phyloP scores from a whole-genome alignment of 2,888 invertebrate genomes.

The Euzophera pinguis region DNA sequence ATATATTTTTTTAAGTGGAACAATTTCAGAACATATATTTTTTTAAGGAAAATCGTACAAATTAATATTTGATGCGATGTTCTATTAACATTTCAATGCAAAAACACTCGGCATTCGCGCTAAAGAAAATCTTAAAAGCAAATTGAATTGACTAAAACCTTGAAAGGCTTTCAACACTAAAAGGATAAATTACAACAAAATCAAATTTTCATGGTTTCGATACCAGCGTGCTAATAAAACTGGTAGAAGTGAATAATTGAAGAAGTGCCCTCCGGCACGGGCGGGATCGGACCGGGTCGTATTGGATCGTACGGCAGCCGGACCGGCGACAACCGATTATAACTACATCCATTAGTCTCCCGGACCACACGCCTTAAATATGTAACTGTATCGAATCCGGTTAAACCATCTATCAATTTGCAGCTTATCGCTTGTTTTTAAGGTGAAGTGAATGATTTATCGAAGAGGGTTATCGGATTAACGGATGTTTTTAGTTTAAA shows the following conservation, averaged over 20 bases:
- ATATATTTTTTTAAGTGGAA: too few relatives aligned
- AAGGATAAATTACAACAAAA: background rate
- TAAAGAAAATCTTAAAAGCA: background rate
- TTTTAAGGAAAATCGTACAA: too few relatives aligned
- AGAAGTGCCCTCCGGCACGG: background rate
- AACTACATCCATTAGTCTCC: conserved; percentile 7
- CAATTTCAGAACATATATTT: background rate
- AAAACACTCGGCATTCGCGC: background rate
- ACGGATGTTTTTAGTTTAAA: background rate
- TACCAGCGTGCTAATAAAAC: conserved; percentile 2
- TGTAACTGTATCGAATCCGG: conserved; percentile 9
- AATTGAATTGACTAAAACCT: background rate
- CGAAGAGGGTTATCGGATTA: background rate
- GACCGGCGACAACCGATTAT: conserved; percentile 4
- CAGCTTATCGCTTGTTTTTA: conserved; percentile 9
- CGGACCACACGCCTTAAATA: conserved; percentile 9
- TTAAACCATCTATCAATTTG: conserved; percentile 10
- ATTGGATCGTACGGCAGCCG: background rate
- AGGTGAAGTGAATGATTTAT: background rate
- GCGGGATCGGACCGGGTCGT: background rate
- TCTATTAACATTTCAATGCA: too few relatives aligned
- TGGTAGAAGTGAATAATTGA: conserved; percentile 9
- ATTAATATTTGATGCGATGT: background rate
- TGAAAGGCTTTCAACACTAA: background rate
- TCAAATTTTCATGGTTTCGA: conserved; percentile 3